Evolutionary conservation across 2,888 invertebrate species (phyloP).

Genomic region (Linnaemya vulpina): DNA sequence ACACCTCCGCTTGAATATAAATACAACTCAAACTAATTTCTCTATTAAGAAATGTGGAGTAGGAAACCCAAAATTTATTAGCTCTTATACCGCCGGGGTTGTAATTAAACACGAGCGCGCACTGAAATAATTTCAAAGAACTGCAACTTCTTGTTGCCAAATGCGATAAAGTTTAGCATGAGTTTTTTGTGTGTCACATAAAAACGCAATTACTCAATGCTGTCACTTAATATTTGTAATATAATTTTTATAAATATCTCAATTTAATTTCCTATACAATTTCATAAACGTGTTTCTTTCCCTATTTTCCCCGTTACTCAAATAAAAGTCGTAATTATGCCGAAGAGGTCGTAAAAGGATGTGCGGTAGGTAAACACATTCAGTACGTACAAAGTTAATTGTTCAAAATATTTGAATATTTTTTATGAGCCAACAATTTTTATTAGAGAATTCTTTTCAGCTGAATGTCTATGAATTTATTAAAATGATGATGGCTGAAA

Average conservation of each 20-base stretch:
- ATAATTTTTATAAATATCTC: background rate
- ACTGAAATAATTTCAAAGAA: background rate
- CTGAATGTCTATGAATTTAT: background rate
- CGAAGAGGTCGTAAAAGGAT: conserved; percentile 46
- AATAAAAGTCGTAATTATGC: conserved; percentile 53
- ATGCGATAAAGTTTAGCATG: background rate
- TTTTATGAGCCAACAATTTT: conserved; percentile 7
- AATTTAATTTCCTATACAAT: conserved; percentile 22
- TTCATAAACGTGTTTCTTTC: conserved; percentile 11
- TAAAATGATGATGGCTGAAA: conserved; percentile 1
- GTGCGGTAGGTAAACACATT: conserved; percentile 16
- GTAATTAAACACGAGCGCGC: background rate
- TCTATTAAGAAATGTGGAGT: too few relatives aligned
- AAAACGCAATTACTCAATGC: background rate
- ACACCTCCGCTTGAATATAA: too few relatives aligned
- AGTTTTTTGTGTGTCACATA: background rate
- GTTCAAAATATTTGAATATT: conserved; percentile 28
- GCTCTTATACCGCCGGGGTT: too few relatives aligned
- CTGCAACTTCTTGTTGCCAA: too few relatives aligned
- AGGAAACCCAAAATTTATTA: too few relatives aligned
- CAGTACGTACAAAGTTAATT: background rate
- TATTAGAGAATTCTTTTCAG: conserved; percentile 1
- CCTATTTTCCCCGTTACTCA: background rate
- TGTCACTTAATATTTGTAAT: background rate
- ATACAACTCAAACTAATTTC: too few relatives aligned